Conservation (phyloP, 2,113 vertebrate genomes). For the Eidolon helvum region DNA sequence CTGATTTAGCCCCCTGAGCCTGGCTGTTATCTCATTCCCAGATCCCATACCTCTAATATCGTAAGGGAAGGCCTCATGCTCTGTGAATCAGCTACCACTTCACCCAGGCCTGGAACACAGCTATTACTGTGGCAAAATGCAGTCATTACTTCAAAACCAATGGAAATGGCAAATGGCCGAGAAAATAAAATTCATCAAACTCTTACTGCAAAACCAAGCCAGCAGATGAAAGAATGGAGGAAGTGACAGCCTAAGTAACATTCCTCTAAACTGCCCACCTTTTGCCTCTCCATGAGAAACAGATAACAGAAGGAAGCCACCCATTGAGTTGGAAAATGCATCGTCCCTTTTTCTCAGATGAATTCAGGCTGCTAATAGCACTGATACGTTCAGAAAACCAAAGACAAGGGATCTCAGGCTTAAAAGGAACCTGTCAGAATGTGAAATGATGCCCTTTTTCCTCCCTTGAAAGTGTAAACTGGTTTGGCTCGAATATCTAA, state of each 20-base stretch:
- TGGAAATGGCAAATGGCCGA: background rate
- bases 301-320: constrained; percentile 62
- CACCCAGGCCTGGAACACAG: background rate
- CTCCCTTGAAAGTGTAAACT: constrained; percentile 33
- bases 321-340: constrained; percentile 54
- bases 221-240: background rate
- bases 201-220: background rate
- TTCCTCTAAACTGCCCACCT: constrained; percentile 58
- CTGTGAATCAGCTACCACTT: background rate
- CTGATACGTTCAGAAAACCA: constrained; percentile 42
- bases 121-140: background rate
- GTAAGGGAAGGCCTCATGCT: background rate
- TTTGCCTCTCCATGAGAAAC: constrained; percentile 43
- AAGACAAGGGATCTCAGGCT: constrained; percentile 1
- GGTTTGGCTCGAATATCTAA: background rate
- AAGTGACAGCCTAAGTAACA: constrained; percentile 17
- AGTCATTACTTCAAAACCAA: constrained; percentile 12
- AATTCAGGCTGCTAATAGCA: constrained; percentile 59
- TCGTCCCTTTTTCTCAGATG: constrained; percentile 39
- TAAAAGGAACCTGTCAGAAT: constrained; percentile 47
- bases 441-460: constrained; percentile 24
- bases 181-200: constrained; percentile 23
- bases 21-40: background rate
- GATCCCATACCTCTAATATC: background rate
- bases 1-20: background rate